phyloP scores from a whole-genome alignment of 35 echinoderm and acorn worm species.

The Holothuria glaberrima region DNA sequence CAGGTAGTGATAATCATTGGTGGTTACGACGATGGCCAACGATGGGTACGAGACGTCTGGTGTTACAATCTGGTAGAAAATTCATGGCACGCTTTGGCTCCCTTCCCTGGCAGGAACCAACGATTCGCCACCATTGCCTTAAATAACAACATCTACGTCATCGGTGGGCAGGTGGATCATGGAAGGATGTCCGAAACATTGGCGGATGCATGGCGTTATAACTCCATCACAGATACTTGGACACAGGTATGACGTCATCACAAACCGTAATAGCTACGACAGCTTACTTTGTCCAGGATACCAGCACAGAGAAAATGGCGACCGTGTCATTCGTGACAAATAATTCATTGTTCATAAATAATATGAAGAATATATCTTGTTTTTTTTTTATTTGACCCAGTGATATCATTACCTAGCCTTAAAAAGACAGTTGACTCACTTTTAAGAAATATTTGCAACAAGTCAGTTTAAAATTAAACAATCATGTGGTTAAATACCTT shows the following conservation, averaged over 20 bases:
- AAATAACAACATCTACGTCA: conserved; percentile 93
- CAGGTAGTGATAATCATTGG: conserved; percentile 89
- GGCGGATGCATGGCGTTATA: conserved; percentile 93
- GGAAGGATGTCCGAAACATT: conserved; percentile 91
- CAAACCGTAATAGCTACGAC: too few species aligned
- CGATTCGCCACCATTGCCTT: conserved; percentile 85
- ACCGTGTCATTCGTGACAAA: too few species aligned
- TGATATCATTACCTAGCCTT: too few species aligned
- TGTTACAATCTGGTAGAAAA: conserved; percentile 79
- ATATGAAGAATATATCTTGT: too few species aligned
- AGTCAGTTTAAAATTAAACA: too few species aligned
- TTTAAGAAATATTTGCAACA: too few species aligned
- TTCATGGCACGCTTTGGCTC: conserved; percentile 78
- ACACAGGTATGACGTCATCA: conserved; percentile 51
- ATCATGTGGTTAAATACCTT: too few species aligned
- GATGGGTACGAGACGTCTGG: conserved; percentile 91
- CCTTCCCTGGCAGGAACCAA: conserved; percentile 89
- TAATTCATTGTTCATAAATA: too few species aligned
- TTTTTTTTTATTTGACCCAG: too few species aligned
- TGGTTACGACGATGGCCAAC: conserved; percentile 86
- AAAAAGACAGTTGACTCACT: too few species aligned
- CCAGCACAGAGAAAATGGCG: too few species aligned
- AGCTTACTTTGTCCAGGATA: too few species aligned
- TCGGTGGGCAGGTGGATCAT: conserved; percentile 92
- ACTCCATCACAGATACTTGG: conserved; percentile 90